Percentiles rank a stretch among this genome's conserved stretches.
These are phyloP conservation scores for Vombatus ursinus DNA, from an alignment of 2,113 vertebrate species.

Conservation along the genomic window DNA sequence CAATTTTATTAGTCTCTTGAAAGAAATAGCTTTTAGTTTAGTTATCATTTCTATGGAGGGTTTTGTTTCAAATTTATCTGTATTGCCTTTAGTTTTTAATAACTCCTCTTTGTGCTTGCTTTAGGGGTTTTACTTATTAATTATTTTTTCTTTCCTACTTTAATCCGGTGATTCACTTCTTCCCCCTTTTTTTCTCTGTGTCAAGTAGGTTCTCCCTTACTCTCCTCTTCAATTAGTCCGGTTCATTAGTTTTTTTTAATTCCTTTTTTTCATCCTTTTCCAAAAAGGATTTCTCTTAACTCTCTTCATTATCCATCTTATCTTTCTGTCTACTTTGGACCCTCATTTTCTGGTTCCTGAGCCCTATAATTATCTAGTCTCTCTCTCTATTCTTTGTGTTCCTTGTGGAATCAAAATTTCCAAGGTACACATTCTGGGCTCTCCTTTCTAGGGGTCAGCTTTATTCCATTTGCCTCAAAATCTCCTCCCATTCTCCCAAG, in stretches of 20 bases:
- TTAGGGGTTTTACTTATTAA: not conserved
- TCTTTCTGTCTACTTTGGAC: not conserved
- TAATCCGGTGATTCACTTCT: not conserved
- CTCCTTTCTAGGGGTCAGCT: not conserved
- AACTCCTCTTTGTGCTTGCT: not conserved
- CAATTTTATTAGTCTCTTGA: too few species aligned
- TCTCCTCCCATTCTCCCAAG: too few species aligned
- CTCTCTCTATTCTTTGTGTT: not conserved
- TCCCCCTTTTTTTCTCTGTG: not conserved
- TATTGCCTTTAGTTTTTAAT: not conserved
- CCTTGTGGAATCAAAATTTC: not conserved
- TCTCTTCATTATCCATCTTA: not conserved
- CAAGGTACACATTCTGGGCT: not conserved
- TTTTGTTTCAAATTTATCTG: not conserved
- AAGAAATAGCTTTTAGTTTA: too few species aligned
- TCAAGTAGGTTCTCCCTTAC: not conserved
- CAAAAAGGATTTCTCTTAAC: not conserved
- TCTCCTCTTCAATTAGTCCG: not conserved
- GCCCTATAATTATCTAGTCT: not conserved
- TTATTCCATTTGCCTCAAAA: not conserved
- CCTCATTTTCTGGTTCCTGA: not conserved
- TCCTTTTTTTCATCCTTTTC: not conserved
- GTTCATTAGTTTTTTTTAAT: not conserved
- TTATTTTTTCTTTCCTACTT: not conserved
- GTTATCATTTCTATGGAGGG: too few species aligned